Base-by-base conservation (phyloP, 1,140 invertebrate genomes). In the Ceratina japonica region DNA sequence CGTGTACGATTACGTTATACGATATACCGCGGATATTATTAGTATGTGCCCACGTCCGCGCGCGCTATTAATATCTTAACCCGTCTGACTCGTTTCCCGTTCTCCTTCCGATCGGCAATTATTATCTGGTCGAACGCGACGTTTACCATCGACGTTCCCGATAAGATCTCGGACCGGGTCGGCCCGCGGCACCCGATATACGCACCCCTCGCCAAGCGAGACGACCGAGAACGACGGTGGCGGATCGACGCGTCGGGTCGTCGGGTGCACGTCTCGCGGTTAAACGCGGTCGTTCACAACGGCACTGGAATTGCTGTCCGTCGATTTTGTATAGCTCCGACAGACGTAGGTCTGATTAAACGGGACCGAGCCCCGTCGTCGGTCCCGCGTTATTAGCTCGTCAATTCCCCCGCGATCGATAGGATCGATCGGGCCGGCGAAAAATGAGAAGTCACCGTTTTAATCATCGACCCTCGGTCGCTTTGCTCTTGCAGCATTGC, bases 11-110 rank as follows among this genome's bases (percentile, higher is more conserved):
- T 16, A 31, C 4, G 12, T 18, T 18, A 54, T 15, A 18, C 7
- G 20, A 22, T 56, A 64, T 66, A n/a, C 10, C 66, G 13, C 18
- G 65, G 74, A 71, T 76, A 75, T 79, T 82, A 75, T 82, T 64
- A 69, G 62, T 22, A 56, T 44, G 10, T 44, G 37, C 12, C 51
- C 7, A 56, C 27, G 13, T 56, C 3, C 73, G 61, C 59, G 37
- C 44, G 7, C 44, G 63, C 66, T 69, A 80, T 82, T 75, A 82
- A 79, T 68, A 79, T n/a, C 44, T 54, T n/a, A 79, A 79, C 77
- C 18, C 16, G 71, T n/a, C 63, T 51, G 15, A 66, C 81, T 80
- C 22, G 71, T 80, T 75, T 62, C n/a, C 51, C 62, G 10, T 69
- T 18, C 15, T 61, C 8, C n/a, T 27, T 8, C 54, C 37, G 22